phyloP scores from a whole-genome alignment of 2,113 vertebrate genomes.

The Corythornis cristatus region DNA sequence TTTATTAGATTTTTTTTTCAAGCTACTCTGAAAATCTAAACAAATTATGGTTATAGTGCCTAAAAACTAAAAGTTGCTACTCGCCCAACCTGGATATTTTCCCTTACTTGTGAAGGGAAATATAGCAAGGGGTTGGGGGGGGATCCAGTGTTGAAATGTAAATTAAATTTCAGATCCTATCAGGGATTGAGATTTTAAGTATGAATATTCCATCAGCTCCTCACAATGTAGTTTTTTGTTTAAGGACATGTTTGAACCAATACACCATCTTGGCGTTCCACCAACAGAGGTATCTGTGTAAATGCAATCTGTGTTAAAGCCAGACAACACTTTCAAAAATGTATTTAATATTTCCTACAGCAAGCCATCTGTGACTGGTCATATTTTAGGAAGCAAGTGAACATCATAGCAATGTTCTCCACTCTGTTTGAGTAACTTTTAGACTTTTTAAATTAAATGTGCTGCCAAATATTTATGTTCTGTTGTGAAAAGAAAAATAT shows the following conservation, averaged over 20 bases:
- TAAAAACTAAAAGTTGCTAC: not conserved
- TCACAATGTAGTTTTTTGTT: conserved; percentile 43
- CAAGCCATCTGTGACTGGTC: conserved; percentile 69
- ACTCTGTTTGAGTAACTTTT: conserved; percentile 51
- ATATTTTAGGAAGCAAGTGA: conserved; percentile 62
- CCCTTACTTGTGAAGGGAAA: not conserved
- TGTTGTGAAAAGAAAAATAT: conserved; percentile 68
- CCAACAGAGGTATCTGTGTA: conserved; percentile 49
- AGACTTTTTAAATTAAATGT: conserved; percentile 34
- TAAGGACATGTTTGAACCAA: conserved; percentile 19
- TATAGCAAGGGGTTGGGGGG: not conserved
- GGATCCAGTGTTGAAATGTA: not conserved
- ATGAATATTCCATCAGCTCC: conserved; percentile 37
- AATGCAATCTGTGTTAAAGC: conserved; percentile 52
- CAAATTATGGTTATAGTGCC: not conserved
- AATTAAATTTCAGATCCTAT: conserved; percentile 36
- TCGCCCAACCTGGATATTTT: not conserved
- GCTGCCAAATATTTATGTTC: conserved; percentile 68
- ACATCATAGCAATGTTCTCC: not conserved
- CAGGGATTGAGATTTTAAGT: conserved; percentile 16
- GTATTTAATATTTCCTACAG: conserved; percentile 62
- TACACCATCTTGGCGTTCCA: conserved; percentile 11
- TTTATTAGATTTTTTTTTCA: not conserved
- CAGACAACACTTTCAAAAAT: conserved; percentile 46
- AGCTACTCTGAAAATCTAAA: not conserved